phyloP scores from a whole-genome alignment of 2,113 vertebrate genomes.

The Trinectes maculatus region DNA sequence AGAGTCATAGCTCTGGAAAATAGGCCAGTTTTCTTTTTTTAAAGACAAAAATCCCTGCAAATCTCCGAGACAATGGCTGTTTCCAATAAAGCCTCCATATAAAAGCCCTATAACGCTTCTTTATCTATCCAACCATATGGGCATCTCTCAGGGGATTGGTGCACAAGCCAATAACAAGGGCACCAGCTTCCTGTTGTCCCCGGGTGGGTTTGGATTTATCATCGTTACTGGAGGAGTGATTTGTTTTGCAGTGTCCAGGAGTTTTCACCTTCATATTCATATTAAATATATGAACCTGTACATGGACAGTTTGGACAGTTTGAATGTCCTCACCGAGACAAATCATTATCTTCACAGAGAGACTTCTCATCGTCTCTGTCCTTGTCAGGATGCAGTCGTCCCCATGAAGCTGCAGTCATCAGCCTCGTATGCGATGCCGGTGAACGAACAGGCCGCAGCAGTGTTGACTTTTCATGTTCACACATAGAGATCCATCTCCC shows the following conservation, averaged over 20 bases:
- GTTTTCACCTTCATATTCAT: too few relatives aligned
- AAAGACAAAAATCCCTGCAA: constrained; percentile 68
- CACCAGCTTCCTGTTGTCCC: constrained; percentile 9
- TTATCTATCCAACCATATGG: constrained; percentile 63
- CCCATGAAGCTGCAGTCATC: background rate
- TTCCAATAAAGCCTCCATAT: constrained; percentile 56
- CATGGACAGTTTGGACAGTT: too few relatives aligned
- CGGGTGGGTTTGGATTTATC: constrained; percentile 16
- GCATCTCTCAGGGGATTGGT: constrained; percentile 50
- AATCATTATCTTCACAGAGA: too few relatives aligned
- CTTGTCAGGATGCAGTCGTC: background rate
- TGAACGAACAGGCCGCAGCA: constrained; percentile 34
- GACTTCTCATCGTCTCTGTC: background rate
- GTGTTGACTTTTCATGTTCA: constrained; percentile 68
- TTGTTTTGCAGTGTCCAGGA: background rate
- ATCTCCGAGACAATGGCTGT: constrained; percentile 68
- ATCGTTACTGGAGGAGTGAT: constrained; percentile 17
- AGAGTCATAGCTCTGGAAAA: constrained; percentile 71
- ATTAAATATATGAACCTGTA: too few relatives aligned
- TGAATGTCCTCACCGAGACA: too few relatives aligned
- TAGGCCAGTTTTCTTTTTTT: constrained; percentile 73
- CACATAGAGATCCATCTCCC: constrained; percentile 51
- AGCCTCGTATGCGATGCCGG: constrained; percentile 28
- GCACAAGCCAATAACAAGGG: constrained; percentile 37
- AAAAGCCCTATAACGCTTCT: constrained; percentile 45